Percentiles rank a stretch among this genome's conserved stretches.
These are phyloP conservation scores for Nothobranchius kuhntae DNA, from an alignment of 2,113 vertebrate genomes.

Conservation along the genomic window DNA sequence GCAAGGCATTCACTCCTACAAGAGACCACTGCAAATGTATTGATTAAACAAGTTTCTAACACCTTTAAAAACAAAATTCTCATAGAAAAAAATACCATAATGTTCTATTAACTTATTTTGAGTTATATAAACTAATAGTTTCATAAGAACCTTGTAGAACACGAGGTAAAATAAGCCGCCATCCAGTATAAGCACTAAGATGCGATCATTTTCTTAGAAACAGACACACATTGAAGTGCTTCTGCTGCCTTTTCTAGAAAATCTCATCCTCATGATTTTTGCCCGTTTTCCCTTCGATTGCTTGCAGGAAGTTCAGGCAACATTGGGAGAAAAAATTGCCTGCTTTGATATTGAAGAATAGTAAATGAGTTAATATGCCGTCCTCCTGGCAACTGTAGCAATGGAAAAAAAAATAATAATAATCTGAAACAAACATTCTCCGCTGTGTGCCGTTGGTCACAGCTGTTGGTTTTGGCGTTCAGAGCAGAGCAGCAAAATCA, in stretches of 20 bases:
- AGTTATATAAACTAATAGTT: background rate
- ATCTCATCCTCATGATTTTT: constrained; percentile 40
- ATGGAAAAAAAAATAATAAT: background rate
- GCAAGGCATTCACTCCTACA: no score
- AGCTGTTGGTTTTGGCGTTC: constrained; percentile 29
- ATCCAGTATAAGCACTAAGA: background rate
- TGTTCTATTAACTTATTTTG: background rate
- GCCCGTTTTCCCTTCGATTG: constrained; percentile 45
- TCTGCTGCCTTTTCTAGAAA: constrained; percentile 30
- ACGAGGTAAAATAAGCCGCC: background rate
- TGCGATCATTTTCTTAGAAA: constrained; percentile 8
- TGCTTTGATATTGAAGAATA: constrained; percentile 32
- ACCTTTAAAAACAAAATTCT: no score
- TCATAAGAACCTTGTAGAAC: background rate
- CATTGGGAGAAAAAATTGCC: constrained; percentile 49
- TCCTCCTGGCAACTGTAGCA: constrained; percentile 39
- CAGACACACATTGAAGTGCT: constrained; percentile 11
- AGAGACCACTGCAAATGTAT: no score
- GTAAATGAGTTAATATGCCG: constrained; percentile 59
- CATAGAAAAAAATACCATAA: no score
- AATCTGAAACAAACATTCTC: constrained; percentile 35
- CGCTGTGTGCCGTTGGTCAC: constrained; percentile 29
- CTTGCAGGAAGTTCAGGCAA: constrained; percentile 40
- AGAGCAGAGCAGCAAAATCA: constrained; percentile 44
- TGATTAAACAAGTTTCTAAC: no score